These are phyloP conservation scores for Leptosomus discolor DNA, from an alignment of 2,113 vertebrate genomes.

Conservation along the genomic window DNA sequence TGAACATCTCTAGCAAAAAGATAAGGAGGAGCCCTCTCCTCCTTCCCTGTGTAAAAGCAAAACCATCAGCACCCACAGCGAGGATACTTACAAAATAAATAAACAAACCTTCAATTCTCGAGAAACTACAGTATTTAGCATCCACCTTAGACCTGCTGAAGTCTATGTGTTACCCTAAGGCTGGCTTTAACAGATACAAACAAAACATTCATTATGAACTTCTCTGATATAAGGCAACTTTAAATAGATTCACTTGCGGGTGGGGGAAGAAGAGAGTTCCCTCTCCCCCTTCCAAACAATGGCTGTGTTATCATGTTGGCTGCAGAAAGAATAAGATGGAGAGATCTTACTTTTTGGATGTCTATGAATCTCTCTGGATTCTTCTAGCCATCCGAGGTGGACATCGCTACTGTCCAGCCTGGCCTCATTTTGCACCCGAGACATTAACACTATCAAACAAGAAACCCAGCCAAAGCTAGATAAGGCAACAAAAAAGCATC, in stretches of 20 bases:
- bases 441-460: constrained; percentile 69
- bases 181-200: constrained; percentile 67
- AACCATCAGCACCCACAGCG: neutral
- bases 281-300: constrained; percentile 46
- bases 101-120: constrained; percentile 54
- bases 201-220: constrained; percentile 75
- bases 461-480: constrained; percentile 79
- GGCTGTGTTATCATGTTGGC: constrained; percentile 62
- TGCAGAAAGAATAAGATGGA: constrained; percentile 46
- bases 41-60: neutral
- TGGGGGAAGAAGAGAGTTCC: constrained; percentile 11
- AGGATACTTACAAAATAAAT: constrained; percentile 60
- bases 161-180: constrained; percentile 69
- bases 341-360: constrained; percentile 13
- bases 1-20: constrained; percentile 35
- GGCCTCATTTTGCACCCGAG: constrained; percentile 62
- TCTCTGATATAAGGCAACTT: constrained; percentile 80
- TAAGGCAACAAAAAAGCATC: constrained; percentile 84
- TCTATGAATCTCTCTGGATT: constrained; percentile 35
- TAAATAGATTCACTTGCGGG: constrained; percentile 67
- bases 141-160: constrained; percentile 57
- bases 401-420: constrained; percentile 49
- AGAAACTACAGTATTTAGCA: constrained; percentile 52
- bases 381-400: constrained; percentile 26
- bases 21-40: constrained; percentile 29